Evolutionary conservation across 2,888 invertebrate species (phyloP).

Genomic region (Lithosia quadra): DNA sequence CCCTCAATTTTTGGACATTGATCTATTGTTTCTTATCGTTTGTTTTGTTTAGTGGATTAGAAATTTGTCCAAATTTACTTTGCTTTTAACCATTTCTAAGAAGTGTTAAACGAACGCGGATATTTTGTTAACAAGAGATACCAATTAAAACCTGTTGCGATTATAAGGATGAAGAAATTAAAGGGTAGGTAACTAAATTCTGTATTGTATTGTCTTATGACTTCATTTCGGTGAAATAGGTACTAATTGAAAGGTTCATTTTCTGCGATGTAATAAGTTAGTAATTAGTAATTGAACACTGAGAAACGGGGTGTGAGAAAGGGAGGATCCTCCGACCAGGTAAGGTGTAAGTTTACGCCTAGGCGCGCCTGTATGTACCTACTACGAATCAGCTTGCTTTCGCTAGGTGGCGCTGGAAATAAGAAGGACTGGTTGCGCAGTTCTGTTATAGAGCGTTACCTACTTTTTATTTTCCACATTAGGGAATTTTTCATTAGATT

Average conservation of each 20-base stretch:
- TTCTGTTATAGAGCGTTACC: no score
- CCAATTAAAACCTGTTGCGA: constrained; percentile 1
- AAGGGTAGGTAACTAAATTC: neutral
- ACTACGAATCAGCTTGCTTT: no score
- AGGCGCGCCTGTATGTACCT: no score
- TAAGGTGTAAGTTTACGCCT: no score
- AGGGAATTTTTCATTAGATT: no score
- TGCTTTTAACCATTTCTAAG: neutral
- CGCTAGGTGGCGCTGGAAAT: no score
- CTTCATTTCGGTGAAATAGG: no score
- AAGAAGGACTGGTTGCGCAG: no score
- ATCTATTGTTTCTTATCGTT: constrained; percentile 54
- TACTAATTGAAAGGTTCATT: neutral
- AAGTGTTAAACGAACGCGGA: neutral
- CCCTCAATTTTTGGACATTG: constrained; percentile 62
- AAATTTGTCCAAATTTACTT: constrained; percentile 1
- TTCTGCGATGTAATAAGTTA: neutral
- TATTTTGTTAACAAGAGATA: neutral
- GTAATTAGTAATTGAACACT: neutral
- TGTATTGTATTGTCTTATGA: neutral
- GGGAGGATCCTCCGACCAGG: no score
- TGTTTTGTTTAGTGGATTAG: constrained; percentile 19
- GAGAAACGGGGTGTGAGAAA: neutral
- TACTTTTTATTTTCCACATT: no score
- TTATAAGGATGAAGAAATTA: neutral